Conservation (phyloP, 1,140 invertebrate genomes). For the Drosophila oshimai region DNA sequence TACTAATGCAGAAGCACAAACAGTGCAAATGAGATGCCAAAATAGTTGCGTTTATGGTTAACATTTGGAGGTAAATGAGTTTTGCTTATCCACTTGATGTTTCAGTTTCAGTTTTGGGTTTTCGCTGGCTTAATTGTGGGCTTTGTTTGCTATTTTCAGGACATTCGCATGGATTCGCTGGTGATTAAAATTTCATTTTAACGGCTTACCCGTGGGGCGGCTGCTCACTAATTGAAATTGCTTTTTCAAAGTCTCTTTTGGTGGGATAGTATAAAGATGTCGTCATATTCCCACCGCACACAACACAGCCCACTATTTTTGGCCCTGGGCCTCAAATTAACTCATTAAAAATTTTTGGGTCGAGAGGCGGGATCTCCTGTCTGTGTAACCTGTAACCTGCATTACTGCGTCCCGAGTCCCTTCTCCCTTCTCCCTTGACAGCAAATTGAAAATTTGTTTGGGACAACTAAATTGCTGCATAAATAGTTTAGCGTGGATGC, state of each 20-base stretch:
- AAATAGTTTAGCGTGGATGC: constrained; percentile 63
- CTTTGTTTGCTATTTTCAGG: constrained; percentile 49
- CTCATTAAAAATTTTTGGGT: constrained; percentile 77
- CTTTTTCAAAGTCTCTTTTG: constrained; percentile 69
- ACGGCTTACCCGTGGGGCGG: constrained; percentile 28
- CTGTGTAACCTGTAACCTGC: neutral
- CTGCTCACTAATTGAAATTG: constrained; percentile 72
- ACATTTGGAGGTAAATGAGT: constrained; percentile 73
- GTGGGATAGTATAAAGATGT: constrained; percentile 55
- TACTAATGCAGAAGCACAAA: constrained; percentile 7
- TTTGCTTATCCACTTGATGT: constrained; percentile 45
- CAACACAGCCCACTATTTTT: neutral
- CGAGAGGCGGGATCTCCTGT: neutral
- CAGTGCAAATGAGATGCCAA: constrained; percentile 64
- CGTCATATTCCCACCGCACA: constrained; percentile 13
- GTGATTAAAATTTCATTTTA: constrained; percentile 72
- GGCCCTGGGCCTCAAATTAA: constrained; percentile 65
- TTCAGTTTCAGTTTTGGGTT: constrained; percentile 45
- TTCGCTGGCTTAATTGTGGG: constrained; percentile 58
- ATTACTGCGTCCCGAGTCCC: too few relatives aligned
- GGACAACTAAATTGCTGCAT: constrained; percentile 61
- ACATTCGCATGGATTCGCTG: constrained; percentile 52
- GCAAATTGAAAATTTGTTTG: constrained; percentile 66
- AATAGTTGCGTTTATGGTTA: constrained; percentile 77
- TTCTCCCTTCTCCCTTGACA: too few relatives aligned